These are phyloP conservation scores for Oenanthe oenanthe DNA, from an alignment of 2,113 vertebrate species.

Conservation along the genomic window DNA sequence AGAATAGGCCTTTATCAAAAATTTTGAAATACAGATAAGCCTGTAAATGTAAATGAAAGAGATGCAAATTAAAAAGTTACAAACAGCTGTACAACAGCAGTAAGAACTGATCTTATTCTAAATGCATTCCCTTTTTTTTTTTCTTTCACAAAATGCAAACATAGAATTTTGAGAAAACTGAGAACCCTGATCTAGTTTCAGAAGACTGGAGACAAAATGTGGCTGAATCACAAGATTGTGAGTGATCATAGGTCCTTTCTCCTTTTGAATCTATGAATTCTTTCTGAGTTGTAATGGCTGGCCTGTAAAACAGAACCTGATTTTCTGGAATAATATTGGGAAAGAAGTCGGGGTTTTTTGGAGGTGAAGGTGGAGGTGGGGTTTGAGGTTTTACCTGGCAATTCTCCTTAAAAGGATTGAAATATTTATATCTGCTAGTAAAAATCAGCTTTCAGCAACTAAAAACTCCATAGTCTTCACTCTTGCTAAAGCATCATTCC, in stretches of 20 bases:
- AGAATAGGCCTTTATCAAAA: background rate
- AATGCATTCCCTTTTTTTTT: background rate
- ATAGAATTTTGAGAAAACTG: background rate
- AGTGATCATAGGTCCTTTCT: background rate
- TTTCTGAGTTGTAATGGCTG: background rate
- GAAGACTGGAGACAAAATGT: background rate
- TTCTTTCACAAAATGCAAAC: background rate
- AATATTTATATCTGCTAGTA: background rate
- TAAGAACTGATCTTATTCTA: background rate
- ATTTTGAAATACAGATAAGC: background rate
- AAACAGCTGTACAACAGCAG: background rate
- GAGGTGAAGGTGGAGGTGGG: rapidly evolving
- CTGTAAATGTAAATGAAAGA: background rate
- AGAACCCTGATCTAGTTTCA: background rate
- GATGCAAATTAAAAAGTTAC: background rate
- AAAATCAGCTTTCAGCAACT: background rate
- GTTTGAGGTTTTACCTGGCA: background rate
- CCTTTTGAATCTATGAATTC: background rate
- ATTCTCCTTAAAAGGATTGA: background rate
- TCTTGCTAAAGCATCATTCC: background rate
- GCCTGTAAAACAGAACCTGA: background rate
- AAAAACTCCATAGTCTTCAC: background rate
- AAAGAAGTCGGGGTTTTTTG: background rate
- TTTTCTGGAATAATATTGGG: background rate
- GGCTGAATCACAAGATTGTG: background rate